phyloP scores from a whole-genome alignment of 37 sponge, comb jelly and placozoan species.

The Geodia barretti region DNA sequence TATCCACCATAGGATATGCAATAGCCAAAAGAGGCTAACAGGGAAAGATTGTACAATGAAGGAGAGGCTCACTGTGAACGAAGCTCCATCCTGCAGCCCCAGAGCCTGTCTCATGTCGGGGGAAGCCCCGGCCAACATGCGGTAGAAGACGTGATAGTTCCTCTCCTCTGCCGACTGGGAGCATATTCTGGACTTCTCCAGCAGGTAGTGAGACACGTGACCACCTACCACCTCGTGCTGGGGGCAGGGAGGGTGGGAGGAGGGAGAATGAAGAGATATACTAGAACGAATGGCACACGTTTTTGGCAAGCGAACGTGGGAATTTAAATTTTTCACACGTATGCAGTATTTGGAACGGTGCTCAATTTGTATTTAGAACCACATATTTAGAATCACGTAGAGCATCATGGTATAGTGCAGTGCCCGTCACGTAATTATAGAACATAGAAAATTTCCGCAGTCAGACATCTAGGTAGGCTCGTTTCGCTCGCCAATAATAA shows the following conservation, averaged over 20 bases:
- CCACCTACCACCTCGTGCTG: slow-evolving; percentile 94
- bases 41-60: too few relatives aligned
- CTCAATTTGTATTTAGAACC: too few relatives aligned
- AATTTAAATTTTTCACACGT: not conserved
- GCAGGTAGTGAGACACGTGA: slow-evolving; percentile 89
- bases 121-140: slow-evolving; percentile 84
- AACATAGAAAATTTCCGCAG: not conserved
- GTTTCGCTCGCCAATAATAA: not conserved
- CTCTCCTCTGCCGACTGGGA: slow-evolving; percentile 84
- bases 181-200: slow-evolving; percentile 96
- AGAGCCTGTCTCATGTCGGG: slow-evolving; percentile 54
- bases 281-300: not conserved
- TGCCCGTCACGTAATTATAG: not conserved
- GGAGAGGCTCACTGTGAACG: slow-evolving; percentile 52
- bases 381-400: not conserved
- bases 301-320: not conserved
- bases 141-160: slow-evolving; percentile 97
- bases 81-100: slow-evolving; percentile 23
- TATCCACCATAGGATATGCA: too few relatives aligned
- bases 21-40: too few relatives aligned
- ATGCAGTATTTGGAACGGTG: not conserved
- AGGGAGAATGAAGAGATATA: not conserved
- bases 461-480: not conserved
- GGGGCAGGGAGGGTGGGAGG: not conserved
- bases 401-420: not conserved